These are phyloP conservation scores for Ips typographus DNA, from an alignment of 1,140 invertebrate species.

Conservation along the genomic window DNA sequence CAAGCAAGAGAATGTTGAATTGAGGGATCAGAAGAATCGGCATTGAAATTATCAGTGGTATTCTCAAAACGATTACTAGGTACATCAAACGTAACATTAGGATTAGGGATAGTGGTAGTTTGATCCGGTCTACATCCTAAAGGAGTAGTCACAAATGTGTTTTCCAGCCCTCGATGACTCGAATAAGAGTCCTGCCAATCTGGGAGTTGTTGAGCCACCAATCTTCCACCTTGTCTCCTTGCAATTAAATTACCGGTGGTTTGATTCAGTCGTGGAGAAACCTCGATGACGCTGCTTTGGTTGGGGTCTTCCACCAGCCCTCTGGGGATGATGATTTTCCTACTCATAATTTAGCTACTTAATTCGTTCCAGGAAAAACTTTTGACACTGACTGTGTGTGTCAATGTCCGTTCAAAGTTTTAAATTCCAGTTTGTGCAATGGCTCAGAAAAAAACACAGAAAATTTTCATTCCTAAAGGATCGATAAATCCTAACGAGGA, in stretches of 20 bases:
- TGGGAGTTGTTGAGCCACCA: slow-evolving; percentile 22
- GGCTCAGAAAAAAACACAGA: slow-evolving; percentile 8
- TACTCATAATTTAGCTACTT: slow-evolving; percentile 22
- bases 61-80: not conserved
- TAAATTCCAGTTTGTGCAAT: not conserved
- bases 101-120: not conserved
- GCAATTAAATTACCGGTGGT: slow-evolving; percentile 13
- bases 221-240: slow-evolving; percentile 11
- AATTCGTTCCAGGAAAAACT: not conserved
- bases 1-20: too few relatives aligned
- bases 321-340: slow-evolving; percentile 22
- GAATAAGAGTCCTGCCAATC: slow-evolving; percentile 13
- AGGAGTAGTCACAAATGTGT: not conserved
- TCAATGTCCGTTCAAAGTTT: not conserved
- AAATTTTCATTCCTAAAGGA: slow-evolving; percentile 16
- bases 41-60: not conserved
- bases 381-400: not conserved
- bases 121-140: not conserved
- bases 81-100: not conserved
- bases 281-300: slow-evolving; percentile 15
- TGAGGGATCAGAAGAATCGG: too few relatives aligned
- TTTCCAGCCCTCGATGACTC: not conserved
- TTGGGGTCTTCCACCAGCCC: slow-evolving; percentile 5
- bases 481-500: slow-evolving; percentile 10
- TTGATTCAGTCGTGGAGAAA: slow-evolving; percentile 1